phyloP scores from a whole-genome alignment of 2,797 vertebrate species.

The Petrocephalus sullivani region DNA sequence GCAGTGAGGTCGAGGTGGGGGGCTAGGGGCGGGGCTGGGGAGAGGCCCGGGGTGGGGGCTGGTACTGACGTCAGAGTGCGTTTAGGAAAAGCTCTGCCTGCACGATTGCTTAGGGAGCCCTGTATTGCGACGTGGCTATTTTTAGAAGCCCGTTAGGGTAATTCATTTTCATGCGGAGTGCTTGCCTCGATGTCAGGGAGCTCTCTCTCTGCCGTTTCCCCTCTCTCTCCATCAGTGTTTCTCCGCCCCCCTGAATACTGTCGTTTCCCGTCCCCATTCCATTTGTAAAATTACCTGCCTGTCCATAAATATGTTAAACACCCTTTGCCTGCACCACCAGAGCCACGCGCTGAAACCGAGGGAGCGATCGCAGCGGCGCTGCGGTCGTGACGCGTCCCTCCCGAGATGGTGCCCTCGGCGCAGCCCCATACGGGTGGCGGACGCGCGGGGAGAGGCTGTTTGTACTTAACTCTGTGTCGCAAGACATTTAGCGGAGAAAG shows the following conservation, averaged over 20 bases:
- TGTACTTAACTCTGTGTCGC: background rate
- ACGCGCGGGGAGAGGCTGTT: background rate
- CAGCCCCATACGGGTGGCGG: background rate
- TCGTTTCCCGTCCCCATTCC: background rate
- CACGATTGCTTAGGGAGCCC: constrained; percentile 36
- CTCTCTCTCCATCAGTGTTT: constrained; percentile 21
- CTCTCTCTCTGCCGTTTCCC: constrained; percentile 20
- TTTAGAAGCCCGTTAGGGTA: constrained; percentile 50
- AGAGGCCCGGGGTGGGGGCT: background rate
- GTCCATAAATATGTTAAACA: constrained; percentile 17
- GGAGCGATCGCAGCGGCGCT: background rate
- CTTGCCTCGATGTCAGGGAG: constrained; percentile 48
- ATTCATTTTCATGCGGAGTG: constrained; percentile 58
- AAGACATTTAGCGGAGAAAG: background rate
- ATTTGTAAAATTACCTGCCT: constrained; percentile 4
- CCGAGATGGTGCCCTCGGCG: background rate
- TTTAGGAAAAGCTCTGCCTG: constrained; percentile 31
- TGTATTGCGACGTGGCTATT: constrained; percentile 47
- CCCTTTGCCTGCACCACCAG: background rate
- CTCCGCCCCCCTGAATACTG: background rate
- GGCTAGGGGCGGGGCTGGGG: background rate
- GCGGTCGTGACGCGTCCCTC: background rate
- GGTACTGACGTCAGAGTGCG: constrained; percentile 29
- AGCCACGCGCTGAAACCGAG: background rate
- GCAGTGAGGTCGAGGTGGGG: background rate